Base-by-base conservation (phyloP, 2,113 vertebrate species). In the Mobula hypostoma region DNA sequence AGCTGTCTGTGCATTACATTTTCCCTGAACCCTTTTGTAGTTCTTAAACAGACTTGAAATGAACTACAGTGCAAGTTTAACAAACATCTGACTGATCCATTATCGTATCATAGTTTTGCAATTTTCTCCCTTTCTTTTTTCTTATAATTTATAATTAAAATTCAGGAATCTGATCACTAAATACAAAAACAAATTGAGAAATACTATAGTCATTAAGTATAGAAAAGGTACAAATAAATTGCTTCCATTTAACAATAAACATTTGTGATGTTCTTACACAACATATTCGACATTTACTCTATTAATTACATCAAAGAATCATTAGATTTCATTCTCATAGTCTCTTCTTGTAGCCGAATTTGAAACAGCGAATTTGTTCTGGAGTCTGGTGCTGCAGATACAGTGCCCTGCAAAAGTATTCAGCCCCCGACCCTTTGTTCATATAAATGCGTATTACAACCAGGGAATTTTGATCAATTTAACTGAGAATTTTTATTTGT, bases 21-120 rank as follows among this genome's bases (percentile, higher is more conserved):
- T 92, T 92, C 90, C 19, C 63, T 72, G 29, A 68, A 92, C 70
- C n/a, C 66, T 92, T 92, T 21, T 7, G 36, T 70, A 74, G 36
- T 93, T 93, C 24, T 40, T 48, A 9, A 93, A 76, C 91, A 93
- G 32, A 93, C 70, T 24, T 48, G 91, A 74, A 93, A 27, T 72
- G 21, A 93, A 74, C 70, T 12, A 70, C 24, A 74, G 40, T 12
- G 5, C 74, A 93, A 76, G 56, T 14, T 74, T 36, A 74, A 74
- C 66, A 74, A 40, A 56, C 91, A 76, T 70, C 36, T 72, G 68
- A 27, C 68, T 29, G 91, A 76, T 74, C 40, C 70, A 21, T 76
- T 24, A 32, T 29, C 56, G 14, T 40, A 76, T 2, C 5, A 66
- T 12, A 2, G 21, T 27, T 70, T 29, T 76, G 21, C 56, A 48